Evolutionary conservation across 2,888 invertebrate species (phyloP), one percentile per base, ranked within the genome.

Genomic region (Luperina nickerlii): DNA sequence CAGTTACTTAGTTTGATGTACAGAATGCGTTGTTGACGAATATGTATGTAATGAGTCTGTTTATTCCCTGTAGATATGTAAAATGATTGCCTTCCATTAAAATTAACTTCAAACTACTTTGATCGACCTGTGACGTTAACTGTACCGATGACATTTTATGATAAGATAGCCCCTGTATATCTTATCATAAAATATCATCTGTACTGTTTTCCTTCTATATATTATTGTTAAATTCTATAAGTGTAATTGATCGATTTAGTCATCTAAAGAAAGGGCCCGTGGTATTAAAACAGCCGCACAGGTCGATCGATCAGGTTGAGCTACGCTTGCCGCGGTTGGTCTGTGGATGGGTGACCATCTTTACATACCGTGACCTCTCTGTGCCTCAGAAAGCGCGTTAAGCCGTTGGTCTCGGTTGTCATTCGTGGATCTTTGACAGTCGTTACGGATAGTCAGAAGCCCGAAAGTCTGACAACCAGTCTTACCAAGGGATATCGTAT

Each of bases 81-180:
- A 42, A 42, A 42, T 7, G 7, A 42, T 45, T 45, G 45, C 11
- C 11, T 45, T 45, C 9, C 45, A 45, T 45, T 45, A 45, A 45
- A 45, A 45, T 45, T 45, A 45, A 45, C n/a, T 32, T 60, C 11
- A 42, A 63, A 72, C 5, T 73, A 62, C 15, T 74, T n/a, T n/a
- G 13, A 32, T 76, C 0, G 7, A 9, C 8, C 9, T 77, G 54
- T 77, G 77, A 45, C 24, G 45, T 32, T 54, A 57, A 77, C 32
- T 66, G 32, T 77, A 77, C 65, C 4, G 24, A 32, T 20, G 3
- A 63, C 18, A 45, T 7, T 9, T 7, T 66, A 0, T 15, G 54
- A 77, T 77, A n/a, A 77, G 54, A 77, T 76, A 32, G 32, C 32
- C 32, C 32, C 32, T 32, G 32, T 32, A 32, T 1, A 32, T 32